These are phyloP conservation scores for Eurystomus gularis DNA, from an alignment of 2,113 vertebrate genomes.

Conservation along the genomic window DNA sequence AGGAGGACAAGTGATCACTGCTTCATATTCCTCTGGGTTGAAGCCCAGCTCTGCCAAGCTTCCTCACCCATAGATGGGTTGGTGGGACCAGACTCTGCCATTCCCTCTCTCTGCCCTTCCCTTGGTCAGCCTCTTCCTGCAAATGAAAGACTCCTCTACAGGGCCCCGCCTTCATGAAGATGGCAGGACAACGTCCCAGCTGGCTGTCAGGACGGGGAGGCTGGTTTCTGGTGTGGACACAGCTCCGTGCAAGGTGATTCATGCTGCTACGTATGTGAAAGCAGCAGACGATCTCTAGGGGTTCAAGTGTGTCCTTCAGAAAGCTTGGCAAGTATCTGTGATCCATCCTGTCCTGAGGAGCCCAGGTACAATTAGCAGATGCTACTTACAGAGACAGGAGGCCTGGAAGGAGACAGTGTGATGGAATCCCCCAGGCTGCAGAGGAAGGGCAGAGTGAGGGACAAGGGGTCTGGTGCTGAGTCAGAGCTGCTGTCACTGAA, in stretches of 20 bases:
- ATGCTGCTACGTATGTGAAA: accelerated
- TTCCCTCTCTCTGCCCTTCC: neutral
- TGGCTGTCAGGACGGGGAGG: neutral
- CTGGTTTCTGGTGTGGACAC: neutral
- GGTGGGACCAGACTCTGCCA: neutral
- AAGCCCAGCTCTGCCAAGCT: neutral
- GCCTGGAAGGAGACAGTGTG: neutral
- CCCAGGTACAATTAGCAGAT: neutral
- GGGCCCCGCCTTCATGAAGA: neutral
- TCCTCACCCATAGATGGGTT: neutral
- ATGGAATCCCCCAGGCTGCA: neutral
- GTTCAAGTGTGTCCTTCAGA: neutral
- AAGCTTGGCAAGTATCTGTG: neutral
- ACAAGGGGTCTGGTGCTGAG: neutral
- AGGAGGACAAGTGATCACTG: neutral
- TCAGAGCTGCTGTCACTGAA: neutral
- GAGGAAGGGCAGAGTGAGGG: neutral
- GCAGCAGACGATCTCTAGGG: neutral
- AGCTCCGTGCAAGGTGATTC: neutral
- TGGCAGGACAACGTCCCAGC: neutral
- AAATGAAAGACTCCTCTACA: neutral
- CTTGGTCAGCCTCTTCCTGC: neutral
- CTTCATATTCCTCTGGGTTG: neutral
- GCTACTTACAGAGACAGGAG: neutral
- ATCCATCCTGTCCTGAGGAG: neutral